Evolutionary conservation across 2,797 vertebrate genomes (phyloP).

Genomic region (Leucoraja ocellata): DNA sequence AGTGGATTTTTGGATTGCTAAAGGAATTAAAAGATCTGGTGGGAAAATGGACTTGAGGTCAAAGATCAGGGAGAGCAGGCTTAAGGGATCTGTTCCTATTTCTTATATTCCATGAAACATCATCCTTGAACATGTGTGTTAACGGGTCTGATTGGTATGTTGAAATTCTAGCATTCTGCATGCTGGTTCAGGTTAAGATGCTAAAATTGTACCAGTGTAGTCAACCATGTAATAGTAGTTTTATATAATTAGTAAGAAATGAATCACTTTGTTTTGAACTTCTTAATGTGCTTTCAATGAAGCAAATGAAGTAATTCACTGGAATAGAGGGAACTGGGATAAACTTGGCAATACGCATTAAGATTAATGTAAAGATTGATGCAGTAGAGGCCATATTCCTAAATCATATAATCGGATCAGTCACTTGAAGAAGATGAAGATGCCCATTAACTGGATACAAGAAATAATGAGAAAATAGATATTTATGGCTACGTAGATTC

Average conservation of each 20-base stretch:
- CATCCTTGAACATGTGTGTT: not conserved
- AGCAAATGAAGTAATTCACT: not conserved
- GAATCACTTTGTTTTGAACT: not conserved
- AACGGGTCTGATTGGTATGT: not conserved
- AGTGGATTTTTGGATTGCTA: too few species aligned
- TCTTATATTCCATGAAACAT: not conserved
- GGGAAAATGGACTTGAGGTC: too few species aligned
- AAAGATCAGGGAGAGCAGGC: too few species aligned
- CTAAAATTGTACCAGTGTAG: not conserved
- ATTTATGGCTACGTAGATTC: too few species aligned
- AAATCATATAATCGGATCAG: not conserved
- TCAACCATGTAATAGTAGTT: not conserved
- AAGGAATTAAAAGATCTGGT: too few species aligned
- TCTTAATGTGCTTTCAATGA: not conserved
- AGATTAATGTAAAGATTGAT: not conserved
- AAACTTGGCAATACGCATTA: not conserved
- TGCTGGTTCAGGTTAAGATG: not conserved
- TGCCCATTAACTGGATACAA: not conserved
- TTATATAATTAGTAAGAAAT: not conserved
- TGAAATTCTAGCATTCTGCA: not conserved
- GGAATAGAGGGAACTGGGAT: not conserved
- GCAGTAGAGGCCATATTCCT: not conserved
- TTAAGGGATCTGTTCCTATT: not conserved
- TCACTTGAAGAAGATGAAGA: not conserved
- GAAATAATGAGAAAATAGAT: not conserved